These are phyloP conservation scores for Syngnathus scovelli DNA, from an alignment of 2,113 vertebrate genomes.

Conservation along the genomic window DNA sequence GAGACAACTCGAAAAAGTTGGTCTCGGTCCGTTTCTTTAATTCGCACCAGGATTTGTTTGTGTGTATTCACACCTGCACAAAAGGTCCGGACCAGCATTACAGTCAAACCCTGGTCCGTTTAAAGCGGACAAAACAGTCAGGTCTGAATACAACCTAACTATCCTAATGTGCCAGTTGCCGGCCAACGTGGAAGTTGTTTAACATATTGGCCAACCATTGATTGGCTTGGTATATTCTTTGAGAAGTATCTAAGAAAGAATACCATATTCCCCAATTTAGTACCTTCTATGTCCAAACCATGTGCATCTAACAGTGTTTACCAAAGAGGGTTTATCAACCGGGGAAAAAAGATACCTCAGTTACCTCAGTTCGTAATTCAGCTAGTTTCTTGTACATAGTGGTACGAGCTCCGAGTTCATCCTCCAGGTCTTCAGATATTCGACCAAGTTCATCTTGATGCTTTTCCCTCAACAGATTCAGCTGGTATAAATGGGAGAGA, in stretches of 20 bases:
- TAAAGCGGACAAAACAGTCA: too few relatives aligned
- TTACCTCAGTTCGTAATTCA: slow-evolving; percentile 87
- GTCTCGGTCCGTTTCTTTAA: too few relatives aligned
- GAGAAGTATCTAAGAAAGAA: not conserved
- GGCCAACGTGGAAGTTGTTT: too few relatives aligned
- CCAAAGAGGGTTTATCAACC: not conserved
- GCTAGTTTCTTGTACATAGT: slow-evolving; percentile 98
- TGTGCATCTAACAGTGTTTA: not conserved
- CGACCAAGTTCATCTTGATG: slow-evolving; percentile 95
- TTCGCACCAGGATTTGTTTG: too few relatives aligned
- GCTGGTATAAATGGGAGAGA: slow-evolving; percentile 56
- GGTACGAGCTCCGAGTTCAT: slow-evolving; percentile 87
- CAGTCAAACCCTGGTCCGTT: too few relatives aligned
- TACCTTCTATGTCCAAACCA: not conserved
- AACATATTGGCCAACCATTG: too few relatives aligned
- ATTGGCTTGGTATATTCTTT: too few relatives aligned
- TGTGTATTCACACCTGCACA: too few relatives aligned
- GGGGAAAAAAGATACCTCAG: not conserved
- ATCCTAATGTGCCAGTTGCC: too few relatives aligned
- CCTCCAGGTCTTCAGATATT: slow-evolving; percentile 94
- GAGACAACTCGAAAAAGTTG: too few relatives aligned
- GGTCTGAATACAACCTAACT: too few relatives aligned
- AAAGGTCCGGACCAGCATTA: too few relatives aligned
- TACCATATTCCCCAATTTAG: not conserved
- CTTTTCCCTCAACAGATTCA: slow-evolving; percentile 90